Percentiles rank a stretch among this genome's conserved stretches.
Evolutionary conservation across 2,113 vertebrate genomes (phyloP).

Genomic region (Phoxinus phoxinus): DNA sequence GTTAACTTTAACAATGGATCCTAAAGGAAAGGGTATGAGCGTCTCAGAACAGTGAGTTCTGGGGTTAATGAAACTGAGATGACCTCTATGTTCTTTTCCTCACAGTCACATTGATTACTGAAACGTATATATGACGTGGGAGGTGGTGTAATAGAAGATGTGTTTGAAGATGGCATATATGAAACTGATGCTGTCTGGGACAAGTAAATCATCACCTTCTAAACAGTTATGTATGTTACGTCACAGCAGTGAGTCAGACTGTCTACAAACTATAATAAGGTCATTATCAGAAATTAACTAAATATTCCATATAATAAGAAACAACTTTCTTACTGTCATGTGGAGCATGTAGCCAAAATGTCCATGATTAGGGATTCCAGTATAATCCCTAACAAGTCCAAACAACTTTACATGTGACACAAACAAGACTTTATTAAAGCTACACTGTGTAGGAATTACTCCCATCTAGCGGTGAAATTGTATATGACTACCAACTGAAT

Average conservation of each 20-base stretch:
- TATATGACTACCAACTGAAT: too few species aligned
- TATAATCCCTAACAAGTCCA: too few species aligned
- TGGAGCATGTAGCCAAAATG: too few species aligned
- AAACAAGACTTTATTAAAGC: too few species aligned
- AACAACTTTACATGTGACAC: too few species aligned
- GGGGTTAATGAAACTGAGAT: background rate
- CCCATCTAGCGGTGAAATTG: too few species aligned
- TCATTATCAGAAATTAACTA: background rate
- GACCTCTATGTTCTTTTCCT: constrained; percentile 2
- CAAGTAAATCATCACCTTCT: constrained; percentile 14
- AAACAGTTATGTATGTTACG: constrained; percentile 10
- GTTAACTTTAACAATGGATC: background rate
- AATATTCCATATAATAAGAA: background rate
- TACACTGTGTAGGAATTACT: too few species aligned
- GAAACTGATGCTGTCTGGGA: background rate
- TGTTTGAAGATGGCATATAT: background rate
- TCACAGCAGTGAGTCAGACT: constrained; percentile 26
- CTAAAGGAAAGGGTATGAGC: background rate
- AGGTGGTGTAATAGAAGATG: background rate
- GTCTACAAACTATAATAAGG: background rate
- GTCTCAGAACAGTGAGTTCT: background rate
- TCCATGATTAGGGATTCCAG: too few species aligned
- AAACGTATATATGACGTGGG: background rate
- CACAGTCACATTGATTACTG: constrained; percentile 16
- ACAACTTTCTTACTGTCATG: too few species aligned